Evolutionary conservation across 2,888 invertebrate species (phyloP).

Genomic region (Nomada ferruginata): DNA sequence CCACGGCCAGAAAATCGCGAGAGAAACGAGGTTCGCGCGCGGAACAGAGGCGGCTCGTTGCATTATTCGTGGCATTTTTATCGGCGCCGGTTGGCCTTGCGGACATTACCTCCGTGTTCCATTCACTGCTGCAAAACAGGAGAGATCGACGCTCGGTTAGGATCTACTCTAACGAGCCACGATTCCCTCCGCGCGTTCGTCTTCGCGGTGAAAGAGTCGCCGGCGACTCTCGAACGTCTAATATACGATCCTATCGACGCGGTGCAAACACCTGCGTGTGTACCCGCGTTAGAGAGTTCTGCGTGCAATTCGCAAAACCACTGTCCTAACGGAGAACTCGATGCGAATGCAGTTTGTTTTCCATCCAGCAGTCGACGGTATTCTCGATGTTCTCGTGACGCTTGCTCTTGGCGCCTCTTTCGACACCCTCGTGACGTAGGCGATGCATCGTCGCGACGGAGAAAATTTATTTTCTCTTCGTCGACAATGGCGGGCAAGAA

Average conservation of each 20-base stretch:
- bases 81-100: constrained; percentile 63
- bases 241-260: constrained; percentile 41
- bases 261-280: too few relatives aligned
- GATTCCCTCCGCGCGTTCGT: constrained; percentile 38
- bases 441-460: too few relatives aligned
- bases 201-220: constrained; percentile 52
- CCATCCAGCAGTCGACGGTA: not conserved
- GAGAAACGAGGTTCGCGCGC: constrained; percentile 31
- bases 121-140: constrained; percentile 64
- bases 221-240: constrained; percentile 48
- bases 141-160: constrained; percentile 47
- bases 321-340: constrained; percentile 28
- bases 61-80: constrained; percentile 64
- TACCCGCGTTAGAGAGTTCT: not conserved
- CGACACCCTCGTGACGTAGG: too few relatives aligned
- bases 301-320: constrained; percentile 24
- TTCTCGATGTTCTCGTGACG: not conserved
- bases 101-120: constrained; percentile 60
- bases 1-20: not conserved
- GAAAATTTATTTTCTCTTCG: too few relatives aligned
- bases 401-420: not conserved
- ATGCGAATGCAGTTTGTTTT: constrained; percentile 16
- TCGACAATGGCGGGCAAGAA: too few relatives aligned
- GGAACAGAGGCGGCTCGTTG: constrained; percentile 40
- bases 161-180: constrained; percentile 56